These are phyloP conservation scores for Pangasius mekongensis DNA, from an alignment of 2,797 vertebrate genomes.

Conservation along the genomic window DNA sequence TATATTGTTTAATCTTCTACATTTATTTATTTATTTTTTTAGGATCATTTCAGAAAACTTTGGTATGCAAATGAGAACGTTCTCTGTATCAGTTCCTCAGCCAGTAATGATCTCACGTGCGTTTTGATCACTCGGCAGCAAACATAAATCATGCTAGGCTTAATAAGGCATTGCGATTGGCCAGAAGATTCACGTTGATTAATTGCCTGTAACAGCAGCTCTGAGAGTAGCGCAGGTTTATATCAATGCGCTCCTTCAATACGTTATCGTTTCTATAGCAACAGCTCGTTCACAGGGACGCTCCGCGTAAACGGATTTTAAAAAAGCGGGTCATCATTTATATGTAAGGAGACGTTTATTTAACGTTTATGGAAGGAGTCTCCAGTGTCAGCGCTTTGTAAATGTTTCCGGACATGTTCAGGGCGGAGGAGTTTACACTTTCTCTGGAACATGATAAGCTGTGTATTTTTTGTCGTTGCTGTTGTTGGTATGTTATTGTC, in stretches of 20 bases:
- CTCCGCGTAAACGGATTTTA: too few species aligned
- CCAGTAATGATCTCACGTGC: too few species aligned
- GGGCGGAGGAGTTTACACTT: not conserved
- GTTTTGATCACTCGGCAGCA: not conserved
- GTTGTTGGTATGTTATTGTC: not conserved
- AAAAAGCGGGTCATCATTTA: not conserved
- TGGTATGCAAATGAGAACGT: too few species aligned
- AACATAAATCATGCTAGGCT: not conserved
- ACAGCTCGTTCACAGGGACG: not conserved
- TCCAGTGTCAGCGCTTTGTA: not conserved
- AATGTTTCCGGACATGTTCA: not conserved
- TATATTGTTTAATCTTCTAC: not conserved
- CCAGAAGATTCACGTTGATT: not conserved
- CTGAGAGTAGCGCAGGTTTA: too few species aligned
- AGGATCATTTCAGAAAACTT: too few species aligned
- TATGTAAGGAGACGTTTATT: not conserved
- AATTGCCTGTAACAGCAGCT: not conserved
- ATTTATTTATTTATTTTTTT: too few species aligned
- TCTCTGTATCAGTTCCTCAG: too few species aligned
- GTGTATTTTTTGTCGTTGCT: not conserved
- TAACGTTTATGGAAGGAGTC: not conserved
- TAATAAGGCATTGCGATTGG: not conserved
- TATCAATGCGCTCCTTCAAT: not conserved
- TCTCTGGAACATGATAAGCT: not conserved
- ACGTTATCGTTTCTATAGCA: not conserved